These are phyloP conservation scores for Trematomus loennbergii DNA, from an alignment of 2,113 vertebrate genomes.

Conservation along the genomic window DNA sequence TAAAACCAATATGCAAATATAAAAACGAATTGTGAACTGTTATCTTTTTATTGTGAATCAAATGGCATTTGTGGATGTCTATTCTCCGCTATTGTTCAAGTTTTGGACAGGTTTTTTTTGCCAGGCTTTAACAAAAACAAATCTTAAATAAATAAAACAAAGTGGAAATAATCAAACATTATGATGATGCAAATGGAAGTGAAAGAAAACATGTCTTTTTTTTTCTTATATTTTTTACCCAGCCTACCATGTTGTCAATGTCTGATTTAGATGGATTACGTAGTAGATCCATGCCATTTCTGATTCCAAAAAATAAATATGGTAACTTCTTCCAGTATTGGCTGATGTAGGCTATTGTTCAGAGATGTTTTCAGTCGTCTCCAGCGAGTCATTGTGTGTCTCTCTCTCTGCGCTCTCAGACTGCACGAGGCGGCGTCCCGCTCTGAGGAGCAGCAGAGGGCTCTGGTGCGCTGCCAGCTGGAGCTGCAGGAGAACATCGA, in stretches of 20 bases:
- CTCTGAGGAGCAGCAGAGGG: slow-evolving; percentile 85
- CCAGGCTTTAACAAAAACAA: background rate
- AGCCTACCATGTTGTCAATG: background rate
- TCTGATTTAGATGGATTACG: background rate
- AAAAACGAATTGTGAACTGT: too few species aligned
- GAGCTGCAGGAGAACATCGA: slow-evolving; percentile 90
- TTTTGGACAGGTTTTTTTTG: too few species aligned
- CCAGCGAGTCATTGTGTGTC: background rate
- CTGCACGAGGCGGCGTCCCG: slow-evolving; percentile 79
- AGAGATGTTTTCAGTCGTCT: background rate
- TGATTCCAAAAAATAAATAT: background rate
- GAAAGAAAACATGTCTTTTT: background rate
- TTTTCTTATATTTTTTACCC: background rate
- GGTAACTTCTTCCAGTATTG: background rate
- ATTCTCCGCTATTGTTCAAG: too few species aligned
- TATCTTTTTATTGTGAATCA: too few species aligned
- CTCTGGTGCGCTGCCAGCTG: slow-evolving; percentile 84
- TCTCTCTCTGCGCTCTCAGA: slow-evolving; percentile 68
- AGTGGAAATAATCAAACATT: background rate
- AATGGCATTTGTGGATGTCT: too few species aligned
- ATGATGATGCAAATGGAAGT: background rate
- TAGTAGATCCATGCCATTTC: background rate
- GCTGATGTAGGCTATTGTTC: background rate
- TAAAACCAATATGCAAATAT: too few species aligned
- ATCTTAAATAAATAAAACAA: background rate